Conservation (phyloP, 2,113 vertebrate species). For the Pterocles burchelli region DNA sequence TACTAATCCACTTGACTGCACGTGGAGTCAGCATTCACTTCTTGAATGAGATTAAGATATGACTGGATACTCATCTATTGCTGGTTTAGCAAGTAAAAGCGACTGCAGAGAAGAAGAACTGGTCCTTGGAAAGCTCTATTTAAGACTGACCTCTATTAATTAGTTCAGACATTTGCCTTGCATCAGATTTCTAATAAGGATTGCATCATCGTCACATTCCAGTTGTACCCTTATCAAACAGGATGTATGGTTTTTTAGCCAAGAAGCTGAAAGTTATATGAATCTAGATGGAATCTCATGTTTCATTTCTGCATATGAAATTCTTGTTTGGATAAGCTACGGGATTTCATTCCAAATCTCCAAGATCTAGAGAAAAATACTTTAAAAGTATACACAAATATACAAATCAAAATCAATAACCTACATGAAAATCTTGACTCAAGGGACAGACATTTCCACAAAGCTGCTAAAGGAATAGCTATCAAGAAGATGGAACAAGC, state of each 20-base stretch:
- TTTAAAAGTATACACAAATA: constrained; percentile 29
- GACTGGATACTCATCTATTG: constrained; percentile 8
- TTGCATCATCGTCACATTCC: background rate
- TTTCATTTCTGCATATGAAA: constrained; percentile 20
- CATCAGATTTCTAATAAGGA: background rate
- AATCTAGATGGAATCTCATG: background rate
- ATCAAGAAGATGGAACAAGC: background rate
- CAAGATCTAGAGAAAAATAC: background rate
- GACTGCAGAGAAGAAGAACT: background rate
- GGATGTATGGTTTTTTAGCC: background rate
- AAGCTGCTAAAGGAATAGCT: background rate
- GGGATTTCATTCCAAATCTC: background rate
- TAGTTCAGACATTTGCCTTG: background rate
- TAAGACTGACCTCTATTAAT: background rate
- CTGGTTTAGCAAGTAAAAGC: background rate
- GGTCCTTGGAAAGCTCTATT: background rate
- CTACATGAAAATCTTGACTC: background rate
- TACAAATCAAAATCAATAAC: constrained; percentile 33
- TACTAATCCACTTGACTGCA: constrained; percentile 36
- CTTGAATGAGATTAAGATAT: constrained; percentile 20
- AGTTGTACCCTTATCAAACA: background rate
- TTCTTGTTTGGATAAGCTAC: constrained; percentile 20
- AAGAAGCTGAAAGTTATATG: constrained; percentile 2
- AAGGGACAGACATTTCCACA: background rate
- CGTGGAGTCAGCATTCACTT: background rate